Base-by-base conservation (phyloP, 2,113 vertebrate genomes). In the Tragelaphus imberbis region DNA sequence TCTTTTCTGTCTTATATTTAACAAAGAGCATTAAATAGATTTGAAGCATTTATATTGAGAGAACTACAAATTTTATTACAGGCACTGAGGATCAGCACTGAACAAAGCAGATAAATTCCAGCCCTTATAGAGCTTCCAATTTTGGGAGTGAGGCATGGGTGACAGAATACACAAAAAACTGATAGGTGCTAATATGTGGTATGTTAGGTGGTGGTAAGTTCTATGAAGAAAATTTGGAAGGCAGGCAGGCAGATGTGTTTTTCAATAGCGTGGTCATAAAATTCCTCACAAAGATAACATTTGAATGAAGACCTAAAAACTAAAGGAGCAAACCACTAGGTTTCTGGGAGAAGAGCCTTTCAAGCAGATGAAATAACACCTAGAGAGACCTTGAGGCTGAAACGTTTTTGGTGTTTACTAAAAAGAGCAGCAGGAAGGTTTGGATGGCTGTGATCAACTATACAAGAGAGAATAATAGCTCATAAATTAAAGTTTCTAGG, bases 81-180 rank as follows among this genome's bases (percentile, higher is more conserved):
- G 55, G 1, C 81, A 23, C 47, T 85, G 5, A 88, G 40, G 44
- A 56, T 90, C 47, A 68, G 77, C 33, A 87, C 30, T 90, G 15
- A 96, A 88, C 80, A 94, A 96, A 97, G 44, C 15, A 84, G 28
- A 71, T 90, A 58, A 63, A 63, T 87, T 56, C 28, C 65, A 58
- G 7, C 33, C 53, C 5, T 88, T 19, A n/a, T 58, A 23, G 84
- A 61, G 6, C 27, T 94, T 93, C 61, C 1, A 65, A 2, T 91
- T 53, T 86, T 61, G 23, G 27, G 44, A n/a, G 12, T 82, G 33
- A 84, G n/a, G 2, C 9, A 21, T 84, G 23, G 27, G 7, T 95
- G 77, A 77, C 61, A 40, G 21, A 85, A 53, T 44, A 79, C 28
- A 91, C 10, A 58, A 84, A 95, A 93, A 77, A 40, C 15, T 40